Evolutionary conservation across 2,113 vertebrate genomes (phyloP).

Genomic region (Dendrocopos noguchii): DNA sequence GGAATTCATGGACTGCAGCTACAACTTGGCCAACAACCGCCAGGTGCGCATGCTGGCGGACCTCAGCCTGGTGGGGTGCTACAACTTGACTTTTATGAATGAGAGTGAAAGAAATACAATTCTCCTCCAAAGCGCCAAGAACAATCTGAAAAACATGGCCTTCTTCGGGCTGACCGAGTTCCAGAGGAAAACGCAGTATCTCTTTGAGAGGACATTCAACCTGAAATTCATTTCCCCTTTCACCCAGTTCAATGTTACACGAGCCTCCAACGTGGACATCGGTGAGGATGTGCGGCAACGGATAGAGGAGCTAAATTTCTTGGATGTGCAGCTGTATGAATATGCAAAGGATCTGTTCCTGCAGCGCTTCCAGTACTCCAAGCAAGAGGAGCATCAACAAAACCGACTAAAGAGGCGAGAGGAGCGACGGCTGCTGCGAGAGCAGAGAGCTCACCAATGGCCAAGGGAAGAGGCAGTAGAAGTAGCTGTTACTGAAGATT

Average conservation of each 20-base stretch:
- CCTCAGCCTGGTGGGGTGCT: constrained; percentile 96
- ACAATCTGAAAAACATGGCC: constrained; percentile 97
- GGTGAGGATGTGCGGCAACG: constrained; percentile 82
- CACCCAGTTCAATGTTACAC: constrained; percentile 95
- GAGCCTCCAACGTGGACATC: constrained; percentile 94
- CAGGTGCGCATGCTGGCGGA: constrained; percentile 98
- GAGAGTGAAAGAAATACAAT: constrained; percentile 90
- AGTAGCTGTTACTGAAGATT: constrained; percentile 90
- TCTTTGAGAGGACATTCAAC: constrained; percentile 98
- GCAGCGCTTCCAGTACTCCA: constrained; percentile 93
- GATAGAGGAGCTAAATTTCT: constrained; percentile 92
- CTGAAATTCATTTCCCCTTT: constrained; percentile 96
- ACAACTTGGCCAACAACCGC: constrained; percentile 95
- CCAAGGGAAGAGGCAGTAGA: constrained; percentile 66
- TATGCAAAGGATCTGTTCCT: constrained; percentile 95
- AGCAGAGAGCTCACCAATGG: constrained; percentile 80
- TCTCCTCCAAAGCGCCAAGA: constrained; percentile 93
- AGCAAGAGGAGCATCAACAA: constrained; percentile 88
- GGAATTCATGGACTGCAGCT: constrained; percentile 94
- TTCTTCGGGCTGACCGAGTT: constrained; percentile 97
- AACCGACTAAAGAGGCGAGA: constrained; percentile 86
- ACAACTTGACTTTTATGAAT: constrained; percentile 97
- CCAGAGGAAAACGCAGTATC: constrained; percentile 97
- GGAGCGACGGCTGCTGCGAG: constrained; percentile 85
- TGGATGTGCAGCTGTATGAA: constrained; percentile 94